A percentile compares a stretch with the other conserved stretches of the same genome.
These are phyloP conservation scores for Carcharodon carcharias DNA, from an alignment of 2,797 vertebrate genomes.

Conservation along the genomic window DNA sequence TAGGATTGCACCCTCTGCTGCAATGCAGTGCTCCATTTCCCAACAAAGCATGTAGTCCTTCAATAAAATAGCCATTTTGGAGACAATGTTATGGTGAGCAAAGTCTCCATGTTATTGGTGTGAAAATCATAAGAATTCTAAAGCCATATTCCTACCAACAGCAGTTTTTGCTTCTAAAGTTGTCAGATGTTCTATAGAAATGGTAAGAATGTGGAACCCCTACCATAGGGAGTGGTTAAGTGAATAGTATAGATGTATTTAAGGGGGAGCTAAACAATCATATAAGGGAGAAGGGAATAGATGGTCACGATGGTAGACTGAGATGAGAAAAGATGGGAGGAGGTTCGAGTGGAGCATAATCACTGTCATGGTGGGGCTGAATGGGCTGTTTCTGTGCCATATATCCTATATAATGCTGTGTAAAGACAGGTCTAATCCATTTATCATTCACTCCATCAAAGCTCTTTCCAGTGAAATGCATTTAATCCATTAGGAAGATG, in stretches of 20 bases:
- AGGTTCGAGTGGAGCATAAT: not conserved
- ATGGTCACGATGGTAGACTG: not conserved
- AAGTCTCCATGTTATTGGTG: not conserved
- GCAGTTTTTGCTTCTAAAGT: not conserved
- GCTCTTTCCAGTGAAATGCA: not conserved
- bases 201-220: too few relatives aligned
- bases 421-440: not conserved
- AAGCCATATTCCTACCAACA: not conserved
- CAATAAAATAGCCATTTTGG: not conserved
- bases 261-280: not conserved
- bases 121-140: not conserved
- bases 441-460: not conserved
- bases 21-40: not conserved
- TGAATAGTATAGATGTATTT: not conserved
- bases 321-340: not conserved
- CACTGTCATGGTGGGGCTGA: not conserved
- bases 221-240: not conserved
- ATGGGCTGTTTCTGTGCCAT: not conserved
- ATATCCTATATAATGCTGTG: too few relatives aligned
- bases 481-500: not conserved
- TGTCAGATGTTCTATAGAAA: too few relatives aligned
- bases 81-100: not conserved
- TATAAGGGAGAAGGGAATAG: not conserved
- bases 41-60: not conserved
- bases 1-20: too few relatives aligned